Evolutionary conservation across 2,113 vertebrate genomes (phyloP), one percentile per base, ranked within the genome.

Genomic region (Macrotis lagotis): DNA sequence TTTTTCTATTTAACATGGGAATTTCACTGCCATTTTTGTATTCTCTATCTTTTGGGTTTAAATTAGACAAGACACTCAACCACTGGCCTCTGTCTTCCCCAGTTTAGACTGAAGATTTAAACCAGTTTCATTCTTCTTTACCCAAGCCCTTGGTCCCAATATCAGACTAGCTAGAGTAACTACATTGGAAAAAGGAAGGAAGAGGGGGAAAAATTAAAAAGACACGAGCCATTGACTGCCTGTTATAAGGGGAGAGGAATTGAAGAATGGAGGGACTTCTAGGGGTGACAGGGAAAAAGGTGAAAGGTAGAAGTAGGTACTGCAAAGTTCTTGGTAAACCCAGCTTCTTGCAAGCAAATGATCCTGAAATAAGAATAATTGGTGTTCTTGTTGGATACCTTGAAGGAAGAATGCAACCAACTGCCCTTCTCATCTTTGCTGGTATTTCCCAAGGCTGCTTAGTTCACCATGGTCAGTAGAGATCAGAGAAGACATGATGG

Each of bases 1-100:
- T 91, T 97, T 91, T 97, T 95, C 90, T 26, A 51, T 0, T 89
- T 95, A 96, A 94, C 44, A 50, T 95, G 90, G n/a, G 49, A 97
- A 95, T n/a, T 53, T 8, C 4, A 94, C 91, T 94, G 55, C 95
- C 88, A 49, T 89, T 53, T 92, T 55, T 55, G 95, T 93, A 92
- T 48, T 91, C 92, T 90, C n/a, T 47, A 91, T 95, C 88, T 95
- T 95, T 96, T 55, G 28, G 0, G 22, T 83, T 44, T n/a, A 44
- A 44, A 83, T 83, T 24, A 44, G 66, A 83, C 37, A 83, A 22
- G n/a, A 83, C 37, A 16, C 66, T 83, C 26, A 44, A 24, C 2
- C 95, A 66, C 14, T 25, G 49, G 90, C 92, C 95, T n/a, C 31
- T 66, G n/a, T 44, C 66, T 83, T 44, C n/a, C 59, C 31, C 59